Conservation (phyloP, 2,797 vertebrate species). For the Pangasius macronema region DNA sequence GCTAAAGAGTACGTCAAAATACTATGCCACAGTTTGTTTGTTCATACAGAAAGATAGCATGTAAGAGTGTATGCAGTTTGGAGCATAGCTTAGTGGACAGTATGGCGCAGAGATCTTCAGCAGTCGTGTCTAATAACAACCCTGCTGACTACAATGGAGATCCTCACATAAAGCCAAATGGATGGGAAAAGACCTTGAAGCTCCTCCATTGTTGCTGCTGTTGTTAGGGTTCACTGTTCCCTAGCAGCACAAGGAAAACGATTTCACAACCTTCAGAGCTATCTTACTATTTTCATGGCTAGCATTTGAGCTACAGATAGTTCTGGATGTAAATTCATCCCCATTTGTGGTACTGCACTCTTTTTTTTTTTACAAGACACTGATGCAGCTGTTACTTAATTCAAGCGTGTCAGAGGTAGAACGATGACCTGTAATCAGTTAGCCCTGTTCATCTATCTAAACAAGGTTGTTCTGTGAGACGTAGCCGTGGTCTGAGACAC, state of each 20-base stretch:
- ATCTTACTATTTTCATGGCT: neutral
- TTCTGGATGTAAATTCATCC: neutral
- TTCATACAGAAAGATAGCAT: neutral
- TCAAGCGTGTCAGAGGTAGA: neutral
- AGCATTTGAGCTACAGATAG: neutral
- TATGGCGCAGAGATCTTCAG: neutral
- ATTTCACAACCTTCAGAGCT: neutral
- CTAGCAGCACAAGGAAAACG: neutral
- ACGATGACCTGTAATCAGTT: neutral
- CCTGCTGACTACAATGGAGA: neutral
- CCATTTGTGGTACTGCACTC: neutral
- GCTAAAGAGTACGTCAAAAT: neutral
- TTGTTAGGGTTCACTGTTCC: neutral
- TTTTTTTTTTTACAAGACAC: neutral
- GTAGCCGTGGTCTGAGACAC: neutral
- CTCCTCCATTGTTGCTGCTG: neutral
- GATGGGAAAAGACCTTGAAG: neutral
- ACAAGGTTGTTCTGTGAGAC: neutral
- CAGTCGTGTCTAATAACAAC: neutral
- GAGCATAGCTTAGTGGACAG: neutral
- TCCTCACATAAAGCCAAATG: neutral
- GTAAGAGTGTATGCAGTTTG: neutral
- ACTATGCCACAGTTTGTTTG: neutral
- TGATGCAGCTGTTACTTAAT: neutral
- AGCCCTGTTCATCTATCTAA: neutral